A percentile compares a stretch with the other conserved stretches of the same genome.
phyloP scores from a whole-genome alignment of 1,140 invertebrate species.

The Sminthurides bifidus region DNA sequence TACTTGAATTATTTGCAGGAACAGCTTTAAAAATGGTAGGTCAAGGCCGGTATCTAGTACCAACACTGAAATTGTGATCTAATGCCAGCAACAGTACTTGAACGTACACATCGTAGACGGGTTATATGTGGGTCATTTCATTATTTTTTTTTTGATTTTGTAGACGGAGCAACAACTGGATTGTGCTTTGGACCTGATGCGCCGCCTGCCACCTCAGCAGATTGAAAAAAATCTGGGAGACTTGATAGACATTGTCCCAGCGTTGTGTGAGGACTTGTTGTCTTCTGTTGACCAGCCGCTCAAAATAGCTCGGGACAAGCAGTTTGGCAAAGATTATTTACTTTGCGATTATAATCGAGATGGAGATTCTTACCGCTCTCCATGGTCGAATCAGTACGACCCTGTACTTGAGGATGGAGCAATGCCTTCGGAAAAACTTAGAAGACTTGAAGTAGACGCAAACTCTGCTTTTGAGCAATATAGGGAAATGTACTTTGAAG shows the following conservation, averaged over 20 bases:
- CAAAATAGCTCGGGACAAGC: conserved; percentile 92
- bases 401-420: conserved; percentile 96
- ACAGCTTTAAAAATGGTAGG: no score
- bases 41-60: no score
- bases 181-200: conserved; percentile 96
- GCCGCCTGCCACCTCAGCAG: conserved; percentile 94
- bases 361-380: conserved; percentile 96
- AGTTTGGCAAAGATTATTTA: conserved; percentile 90
- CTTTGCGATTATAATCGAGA: conserved; percentile 99
- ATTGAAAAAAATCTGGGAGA: conserved; percentile 97
- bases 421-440: conserved; percentile 87
- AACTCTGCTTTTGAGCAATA: conserved; percentile 98
- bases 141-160: no score
- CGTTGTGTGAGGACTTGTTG: conserved; percentile 88
- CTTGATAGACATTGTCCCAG: conserved; percentile 90
- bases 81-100: no score
- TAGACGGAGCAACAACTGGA: conserved; percentile 86
- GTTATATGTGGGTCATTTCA: no score
- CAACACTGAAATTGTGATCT: no score
- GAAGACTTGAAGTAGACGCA: conserved; percentile 93
- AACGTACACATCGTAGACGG: no score
- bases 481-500: conserved; percentile 98
- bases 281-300: conserved; percentile 97
- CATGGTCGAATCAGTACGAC: conserved; percentile 98
- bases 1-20: no score